Evolutionary conservation across 2,888 invertebrate genomes (phyloP).

Genomic region (Meiosimyza platycephala): DNA sequence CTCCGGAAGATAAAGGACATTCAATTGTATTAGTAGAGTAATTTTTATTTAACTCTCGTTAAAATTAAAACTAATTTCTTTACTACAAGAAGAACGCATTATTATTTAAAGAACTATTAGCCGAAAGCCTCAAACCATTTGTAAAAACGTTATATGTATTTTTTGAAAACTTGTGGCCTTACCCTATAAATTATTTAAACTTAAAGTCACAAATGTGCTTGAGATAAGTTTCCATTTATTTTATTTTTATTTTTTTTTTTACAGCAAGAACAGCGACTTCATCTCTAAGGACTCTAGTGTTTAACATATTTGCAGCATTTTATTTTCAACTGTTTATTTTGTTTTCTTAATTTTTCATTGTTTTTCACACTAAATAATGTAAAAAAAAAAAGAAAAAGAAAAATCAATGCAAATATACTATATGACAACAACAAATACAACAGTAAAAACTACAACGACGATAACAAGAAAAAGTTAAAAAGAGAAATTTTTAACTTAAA

Average conservation of each 20-base stretch:
- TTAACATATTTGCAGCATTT: conserved; percentile 11
- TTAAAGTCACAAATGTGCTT: conserved; percentile 5
- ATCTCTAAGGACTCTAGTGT: neutral
- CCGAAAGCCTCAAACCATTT: no score
- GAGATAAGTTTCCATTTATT: no score
- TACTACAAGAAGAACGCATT: no score
- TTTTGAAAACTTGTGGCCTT: neutral
- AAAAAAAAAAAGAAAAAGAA: neutral
- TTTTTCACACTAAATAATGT: neutral
- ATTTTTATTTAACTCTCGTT: no score
- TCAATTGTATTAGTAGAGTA: no score
- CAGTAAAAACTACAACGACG: neutral
- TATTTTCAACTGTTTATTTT: neutral
- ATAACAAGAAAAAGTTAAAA: neutral
- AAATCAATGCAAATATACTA: neutral
- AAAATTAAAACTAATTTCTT: no score
- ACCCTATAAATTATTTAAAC: conserved; percentile 7
- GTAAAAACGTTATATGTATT: no score
- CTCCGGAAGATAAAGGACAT: no score
- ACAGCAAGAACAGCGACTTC: neutral
- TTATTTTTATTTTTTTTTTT: neutral
- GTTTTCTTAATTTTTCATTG: no score
- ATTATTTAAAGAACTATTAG: no score
- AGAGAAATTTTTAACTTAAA: conserved; percentile 26
- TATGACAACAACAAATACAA: neutral